Base-by-base conservation (phyloP, 2,797 vertebrate species). In the Eulemur coronatus region DNA sequence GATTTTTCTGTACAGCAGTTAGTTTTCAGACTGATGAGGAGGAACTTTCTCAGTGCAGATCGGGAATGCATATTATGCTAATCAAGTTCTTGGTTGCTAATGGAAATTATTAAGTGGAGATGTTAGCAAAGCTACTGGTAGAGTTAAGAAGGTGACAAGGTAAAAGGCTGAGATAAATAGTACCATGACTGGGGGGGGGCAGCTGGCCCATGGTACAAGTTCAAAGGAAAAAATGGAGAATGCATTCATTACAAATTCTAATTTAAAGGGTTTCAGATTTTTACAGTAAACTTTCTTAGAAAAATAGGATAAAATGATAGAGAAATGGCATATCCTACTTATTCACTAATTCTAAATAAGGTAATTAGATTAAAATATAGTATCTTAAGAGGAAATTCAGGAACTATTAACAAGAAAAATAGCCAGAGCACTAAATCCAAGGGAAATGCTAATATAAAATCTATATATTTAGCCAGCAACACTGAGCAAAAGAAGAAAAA, bases 21-120 rank as follows among this genome's bases (percentile, higher is more conserved):
- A 95, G 97, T 97, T 98, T 97, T 97, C 93, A 98, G 97, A 97
- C 97, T 97, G 98, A 98, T 98, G 98, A 98, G 91, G 94, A 97
- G 92, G 84, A 97, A 96, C 61, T 95, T 98, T 81, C 94, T 98
- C 98, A 97, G 98, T 97, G 96, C 98, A 98, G 98, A 98, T 98
- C 98, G 98, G 98, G 98, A 98, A 97, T 96, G 95, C 96, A 98
- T 98, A 97, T 98, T 98, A 98, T 98, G 98, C 98, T 98, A 98
- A 98, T 98, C 91, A 89, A 94, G 98, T 98, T 98, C 98, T 97
- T 98, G 97, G 98, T 98, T 98, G 98, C 98, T 98, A 98, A 96
- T 5, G 0, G 93, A 98, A 98, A 98, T 98, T 98, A 98, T 98
- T 98, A 98, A 98, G 98, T 91, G 98, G 98, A 98, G 98, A 98